Base-by-base conservation (phyloP, 2,888 invertebrate species). In the Panorpa germanica region DNA sequence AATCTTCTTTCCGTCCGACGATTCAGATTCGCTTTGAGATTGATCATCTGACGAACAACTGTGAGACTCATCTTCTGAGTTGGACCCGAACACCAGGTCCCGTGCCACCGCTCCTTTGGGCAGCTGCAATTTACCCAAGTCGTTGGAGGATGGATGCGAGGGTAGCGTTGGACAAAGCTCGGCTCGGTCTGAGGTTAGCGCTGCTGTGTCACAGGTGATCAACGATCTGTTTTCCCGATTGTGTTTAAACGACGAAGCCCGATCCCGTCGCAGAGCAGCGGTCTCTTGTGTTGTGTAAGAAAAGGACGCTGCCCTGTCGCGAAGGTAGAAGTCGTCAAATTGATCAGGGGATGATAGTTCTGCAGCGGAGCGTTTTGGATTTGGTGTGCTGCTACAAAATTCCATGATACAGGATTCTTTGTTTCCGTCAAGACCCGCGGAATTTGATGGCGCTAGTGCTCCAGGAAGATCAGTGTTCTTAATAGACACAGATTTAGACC, bases 41-140 rank as follows among this genome's bases (percentile, higher is more conserved):
- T n/a, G n/a, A n/a, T n/a, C n/a, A n/a, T n/a, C n/a, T n/a, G n/a
- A n/a, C n/a, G n/a, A n/a, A n/a, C n/a, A n/a, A n/a, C n/a, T n/a
- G n/a, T n/a, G n/a, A n/a, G n/a, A n/a, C 41, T 65, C 65, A 38
- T 65, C 65, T 41, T 66, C 65, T 1, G 65, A 65, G 39, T 63
- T 63, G 34, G 62, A 61, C 34, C 64, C 70, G n/a, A 69, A 69
- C 18, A 72, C 70, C 55, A 69, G 66, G 2, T 68, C 67, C 45
- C 70, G 70, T 14, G 68, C 70, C 3, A 70, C 70, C 2, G 70
- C 61, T 42, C 68, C 68, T 41, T 69, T 69, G 10, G 70, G 70
- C 37, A 54, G 50, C 35, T 53, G 53, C 33, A 43, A 47, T 38
- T 53, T 54, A 37, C 52, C 53, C 4, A 44, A 37, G 9, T 41